A percentile compares a stretch with the other conserved stretches of the same genome.
Evolutionary conservation across 1,140 invertebrate species (phyloP).

Genomic region (Zaprionus ornatus): DNA sequence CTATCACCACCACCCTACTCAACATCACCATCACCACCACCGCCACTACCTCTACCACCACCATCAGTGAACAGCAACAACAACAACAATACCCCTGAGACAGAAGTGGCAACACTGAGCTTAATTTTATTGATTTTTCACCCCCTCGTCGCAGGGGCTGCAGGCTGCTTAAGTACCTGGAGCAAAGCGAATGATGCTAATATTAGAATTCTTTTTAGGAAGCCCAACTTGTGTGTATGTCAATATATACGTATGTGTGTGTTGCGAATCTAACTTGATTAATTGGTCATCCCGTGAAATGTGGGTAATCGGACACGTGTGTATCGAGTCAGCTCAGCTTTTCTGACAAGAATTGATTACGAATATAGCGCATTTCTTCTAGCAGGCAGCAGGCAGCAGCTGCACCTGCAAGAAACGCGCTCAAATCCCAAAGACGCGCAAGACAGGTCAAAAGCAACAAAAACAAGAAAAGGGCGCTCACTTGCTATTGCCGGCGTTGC

Average conservation of each 20-base stretch:
- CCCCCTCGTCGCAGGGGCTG: slow-evolving; percentile 15
- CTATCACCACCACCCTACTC: slow-evolving; percentile 28
- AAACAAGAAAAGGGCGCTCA: slow-evolving; percentile 60
- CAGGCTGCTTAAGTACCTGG: slow-evolving; percentile 40
- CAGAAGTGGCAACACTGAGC: slow-evolving; percentile 67
- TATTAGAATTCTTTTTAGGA: slow-evolving; percentile 57
- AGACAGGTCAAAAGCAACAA: slow-evolving; percentile 65
- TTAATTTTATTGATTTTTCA: slow-evolving; percentile 75
- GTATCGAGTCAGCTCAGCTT: background rate
- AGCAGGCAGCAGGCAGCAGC: background rate
- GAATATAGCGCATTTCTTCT: slow-evolving; percentile 30
- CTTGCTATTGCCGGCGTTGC: slow-evolving; percentile 56
- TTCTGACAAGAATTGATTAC: slow-evolving; percentile 57
- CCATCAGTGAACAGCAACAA: background rate
- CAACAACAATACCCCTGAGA: slow-evolving; percentile 36
- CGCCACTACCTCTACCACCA: slow-evolving; percentile 36
- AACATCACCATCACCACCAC: slow-evolving; percentile 46
- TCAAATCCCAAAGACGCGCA: slow-evolving; percentile 55
- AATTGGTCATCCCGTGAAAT: slow-evolving; percentile 37
- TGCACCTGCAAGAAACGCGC: slow-evolving; percentile 59
- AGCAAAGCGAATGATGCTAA: slow-evolving; percentile 42
- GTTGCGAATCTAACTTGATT: slow-evolving; percentile 44
- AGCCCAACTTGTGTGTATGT: slow-evolving; percentile 18
- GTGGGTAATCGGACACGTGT: slow-evolving; percentile 56
- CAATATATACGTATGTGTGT: background rate